These are phyloP conservation scores for Stercorarius parasiticus DNA, from an alignment of 2,113 vertebrate genomes.

Conservation along the genomic window DNA sequence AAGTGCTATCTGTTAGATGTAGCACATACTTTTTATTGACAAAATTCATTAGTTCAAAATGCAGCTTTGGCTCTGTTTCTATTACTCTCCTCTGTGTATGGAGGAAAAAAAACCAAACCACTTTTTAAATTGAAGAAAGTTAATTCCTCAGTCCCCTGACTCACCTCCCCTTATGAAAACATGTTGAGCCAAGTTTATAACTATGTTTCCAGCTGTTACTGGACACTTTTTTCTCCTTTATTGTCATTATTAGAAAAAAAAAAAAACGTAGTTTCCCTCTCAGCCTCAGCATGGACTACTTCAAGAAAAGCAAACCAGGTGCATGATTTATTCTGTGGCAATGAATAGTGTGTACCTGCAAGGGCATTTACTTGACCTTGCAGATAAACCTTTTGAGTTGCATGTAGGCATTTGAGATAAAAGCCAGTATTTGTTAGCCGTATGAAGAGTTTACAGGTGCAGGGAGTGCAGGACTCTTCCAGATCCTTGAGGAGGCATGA, in stretches of 20 bases:
- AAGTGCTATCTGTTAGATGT: neutral
- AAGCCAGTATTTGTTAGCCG: neutral
- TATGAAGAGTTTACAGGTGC: neutral
- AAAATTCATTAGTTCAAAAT: neutral
- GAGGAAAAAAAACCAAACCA: neutral
- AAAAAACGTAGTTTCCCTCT: neutral
- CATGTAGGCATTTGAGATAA: neutral
- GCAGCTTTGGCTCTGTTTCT: neutral
- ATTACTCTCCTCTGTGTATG: neutral
- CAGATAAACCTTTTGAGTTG: neutral
- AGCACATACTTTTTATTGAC: neutral
- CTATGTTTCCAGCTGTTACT: neutral
- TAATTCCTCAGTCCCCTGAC: neutral
- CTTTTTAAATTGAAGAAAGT: neutral
- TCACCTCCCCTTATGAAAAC: neutral
- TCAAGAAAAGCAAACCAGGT: neutral
- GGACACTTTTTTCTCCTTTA: neutral
- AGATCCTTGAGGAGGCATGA: neutral
- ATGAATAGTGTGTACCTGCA: neutral
- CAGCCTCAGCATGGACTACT: neutral
- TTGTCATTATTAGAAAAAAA: neutral
- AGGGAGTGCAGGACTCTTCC: neutral
- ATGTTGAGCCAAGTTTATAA: neutral
- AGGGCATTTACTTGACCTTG: neutral
- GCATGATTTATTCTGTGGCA: neutral